A percentile compares a stretch with the other conserved stretches of the same genome.
Evolutionary conservation across 2,888 invertebrate species (phyloP).

Genomic region (Ceriagrion tenellum): DNA sequence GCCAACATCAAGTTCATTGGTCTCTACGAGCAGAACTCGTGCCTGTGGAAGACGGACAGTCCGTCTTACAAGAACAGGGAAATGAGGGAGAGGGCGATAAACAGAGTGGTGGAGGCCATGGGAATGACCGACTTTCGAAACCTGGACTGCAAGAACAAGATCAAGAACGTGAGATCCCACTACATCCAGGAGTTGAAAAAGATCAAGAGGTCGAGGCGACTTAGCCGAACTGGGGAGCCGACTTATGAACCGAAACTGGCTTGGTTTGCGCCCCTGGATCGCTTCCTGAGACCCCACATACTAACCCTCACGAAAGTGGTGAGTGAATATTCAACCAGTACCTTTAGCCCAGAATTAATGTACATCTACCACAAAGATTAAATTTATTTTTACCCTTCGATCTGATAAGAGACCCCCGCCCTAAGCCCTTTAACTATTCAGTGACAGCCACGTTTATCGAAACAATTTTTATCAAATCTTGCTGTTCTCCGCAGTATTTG

Average conservation of each 20-base stretch:
- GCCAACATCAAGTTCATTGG: not conserved
- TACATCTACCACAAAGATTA: too few relatives aligned
- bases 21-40: not conserved
- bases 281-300: not conserved
- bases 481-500: too few relatives aligned
- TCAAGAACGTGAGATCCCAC: constrained; percentile 22
- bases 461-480: too few relatives aligned
- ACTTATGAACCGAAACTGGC: not conserved
- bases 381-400: too few relatives aligned
- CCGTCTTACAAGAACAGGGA: not conserved
- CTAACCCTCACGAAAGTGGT: not conserved
- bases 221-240: not conserved
- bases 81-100: not conserved
- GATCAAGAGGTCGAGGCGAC: not conserved
- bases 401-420: too few relatives aligned
- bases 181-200: not conserved
- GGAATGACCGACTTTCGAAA: not conserved
- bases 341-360: too few relatives aligned
- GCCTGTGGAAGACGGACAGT: constrained; percentile 3
- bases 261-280: not conserved
- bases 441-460: too few relatives aligned
- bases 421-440: too few relatives aligned
- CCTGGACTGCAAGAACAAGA: not conserved
- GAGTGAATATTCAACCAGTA: not conserved
- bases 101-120: not conserved